Conservation (phyloP, 2,113 vertebrate species). For the Oreochromis aureus region DNA sequence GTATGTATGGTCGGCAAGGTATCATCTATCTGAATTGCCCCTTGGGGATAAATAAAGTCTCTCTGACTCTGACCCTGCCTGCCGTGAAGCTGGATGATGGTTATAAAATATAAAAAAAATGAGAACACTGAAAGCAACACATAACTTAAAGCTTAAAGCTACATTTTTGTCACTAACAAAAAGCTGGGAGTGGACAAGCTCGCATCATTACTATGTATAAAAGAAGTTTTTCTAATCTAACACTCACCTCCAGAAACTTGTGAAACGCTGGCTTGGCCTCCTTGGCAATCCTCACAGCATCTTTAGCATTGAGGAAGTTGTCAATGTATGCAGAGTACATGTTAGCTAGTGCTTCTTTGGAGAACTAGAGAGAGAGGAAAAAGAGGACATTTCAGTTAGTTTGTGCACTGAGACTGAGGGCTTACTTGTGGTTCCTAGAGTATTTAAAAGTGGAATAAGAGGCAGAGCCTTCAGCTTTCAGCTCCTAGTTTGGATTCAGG, state of each 20-base stretch:
- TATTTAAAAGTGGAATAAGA: not conserved
- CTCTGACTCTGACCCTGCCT: not conserved
- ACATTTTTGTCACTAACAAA: not conserved
- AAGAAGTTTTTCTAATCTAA: rapidly evolving
- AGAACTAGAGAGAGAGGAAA: conserved; percentile 77
- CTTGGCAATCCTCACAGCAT: conserved; percentile 92
- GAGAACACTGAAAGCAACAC: not conserved
- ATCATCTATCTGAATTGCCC: not conserved
- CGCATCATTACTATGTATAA: not conserved
- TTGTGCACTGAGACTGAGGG: not conserved
- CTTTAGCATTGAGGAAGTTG: conserved; percentile 97
- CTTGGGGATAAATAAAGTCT: not conserved
- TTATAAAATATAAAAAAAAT: not conserved
- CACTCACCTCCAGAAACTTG: conserved; percentile 92
- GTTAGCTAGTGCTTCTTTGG: conserved; percentile 91
- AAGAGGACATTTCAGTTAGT: not conserved
- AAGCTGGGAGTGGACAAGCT: not conserved
- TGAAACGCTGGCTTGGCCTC: conserved; percentile 93
- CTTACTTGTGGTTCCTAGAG: not conserved
- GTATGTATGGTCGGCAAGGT: not conserved
- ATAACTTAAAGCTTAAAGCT: not conserved
- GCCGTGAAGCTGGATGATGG: not conserved
- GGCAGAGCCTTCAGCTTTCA: not conserved
- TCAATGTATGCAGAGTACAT: conserved; percentile 98
- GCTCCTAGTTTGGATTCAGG: not conserved